Evolutionary conservation across 2,797 vertebrate genomes (phyloP), one percentile per base, ranked within the genome.

Genomic region (Sebastes alutus): DNA sequence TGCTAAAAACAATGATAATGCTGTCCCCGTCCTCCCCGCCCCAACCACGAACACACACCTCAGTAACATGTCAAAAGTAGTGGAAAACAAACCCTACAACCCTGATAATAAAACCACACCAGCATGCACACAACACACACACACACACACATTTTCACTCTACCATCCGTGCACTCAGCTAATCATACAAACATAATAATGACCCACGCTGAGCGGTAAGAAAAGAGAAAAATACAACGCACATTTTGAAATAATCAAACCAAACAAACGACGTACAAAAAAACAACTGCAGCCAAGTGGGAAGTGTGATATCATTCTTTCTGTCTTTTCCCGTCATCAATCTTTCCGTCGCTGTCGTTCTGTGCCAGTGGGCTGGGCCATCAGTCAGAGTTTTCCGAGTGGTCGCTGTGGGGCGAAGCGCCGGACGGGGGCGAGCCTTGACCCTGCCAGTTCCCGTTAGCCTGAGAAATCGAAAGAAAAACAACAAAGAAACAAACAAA

Each of bases 321-420:
- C 84, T 60, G 90, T 94, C 94, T 89, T 91, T 75, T 87, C 77
- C 35, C 59, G 7, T 77, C 69, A 5, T 87, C 89, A 87, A 86
- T 87, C 89, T 75, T 83, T 90, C 85, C 35, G 49, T 88, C 64
- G 81, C 79, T 86, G 88, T 88, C 79, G 61, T 75, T 84, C 65
- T 70, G 74, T 68, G 78, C 60, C 66, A 76, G 87, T 52, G 79
- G 81, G 60, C 55, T 35, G 82, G 78, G 77, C 75, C 87, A 90
- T 97, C 95, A 98, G 96, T 98, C 97, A 27, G 97, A 98, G 93
- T 96, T 97, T 67, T 97, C 97, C 0, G 97, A 98, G 82, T 95
- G 96, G 88, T 98, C 97, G 75, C 96, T 97, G 83, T 93, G 96
- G 0, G 97, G 97, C n/a, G 97, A 97, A 46, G 95, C 88, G 85